These are phyloP conservation scores for Corythornis cristatus DNA, from an alignment of 2,113 vertebrate species.

Conservation along the genomic window DNA sequence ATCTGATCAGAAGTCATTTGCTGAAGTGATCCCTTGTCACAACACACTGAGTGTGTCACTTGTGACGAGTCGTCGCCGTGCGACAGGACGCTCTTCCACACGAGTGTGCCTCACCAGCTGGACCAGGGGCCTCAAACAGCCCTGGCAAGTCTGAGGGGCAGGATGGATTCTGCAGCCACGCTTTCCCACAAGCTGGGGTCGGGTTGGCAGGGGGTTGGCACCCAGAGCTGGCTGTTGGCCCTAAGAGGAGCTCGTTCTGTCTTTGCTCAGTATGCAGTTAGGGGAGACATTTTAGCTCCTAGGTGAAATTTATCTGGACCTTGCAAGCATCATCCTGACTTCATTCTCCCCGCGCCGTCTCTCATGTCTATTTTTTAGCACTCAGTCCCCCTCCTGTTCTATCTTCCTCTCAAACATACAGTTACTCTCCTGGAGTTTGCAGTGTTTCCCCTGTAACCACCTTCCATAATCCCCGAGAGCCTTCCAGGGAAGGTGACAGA, in stretches of 20 bases:
- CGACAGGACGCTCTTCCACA: neutral
- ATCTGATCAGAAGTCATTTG: neutral
- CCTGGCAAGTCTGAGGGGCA: neutral
- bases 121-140: neutral
- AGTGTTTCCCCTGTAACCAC: neutral
- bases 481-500: neutral
- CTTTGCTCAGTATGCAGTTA: neutral
- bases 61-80: neutral
- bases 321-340: neutral
- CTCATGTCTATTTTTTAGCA: accelerated
- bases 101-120: neutral
- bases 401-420: neutral
- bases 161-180: neutral
- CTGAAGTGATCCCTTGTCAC: neutral
- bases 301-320: neutral
- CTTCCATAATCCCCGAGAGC: neutral
- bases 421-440: accelerated
- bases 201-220: accelerated
- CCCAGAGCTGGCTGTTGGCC: accelerated
- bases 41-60: neutral
- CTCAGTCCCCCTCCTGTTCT: neutral
- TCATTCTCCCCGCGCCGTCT: neutral
- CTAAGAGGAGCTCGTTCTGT: accelerated
- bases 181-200: neutral
- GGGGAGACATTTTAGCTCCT: neutral